Percentiles rank a stretch among this genome's conserved stretches.
phyloP scores from a whole-genome alignment of 2,888 invertebrate genomes.

The Clistopyga incitator region DNA sequence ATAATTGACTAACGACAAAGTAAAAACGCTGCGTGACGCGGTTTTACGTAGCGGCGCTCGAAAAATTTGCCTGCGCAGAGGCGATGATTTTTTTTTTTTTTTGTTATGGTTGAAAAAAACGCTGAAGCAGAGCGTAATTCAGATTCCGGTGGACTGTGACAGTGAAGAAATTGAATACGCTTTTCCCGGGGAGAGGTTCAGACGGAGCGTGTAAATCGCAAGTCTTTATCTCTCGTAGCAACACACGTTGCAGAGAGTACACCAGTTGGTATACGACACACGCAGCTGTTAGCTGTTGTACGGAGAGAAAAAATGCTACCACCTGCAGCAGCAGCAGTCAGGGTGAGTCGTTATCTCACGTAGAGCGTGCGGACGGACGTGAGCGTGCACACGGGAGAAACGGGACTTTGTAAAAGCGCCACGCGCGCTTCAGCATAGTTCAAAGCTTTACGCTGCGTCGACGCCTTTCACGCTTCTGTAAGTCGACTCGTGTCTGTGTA shows the following conservation, averaged over 20 bases:
- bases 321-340: slow-evolving; percentile 38
- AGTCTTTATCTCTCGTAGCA: slow-evolving; percentile 28
- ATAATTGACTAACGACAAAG: neutral
- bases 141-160: neutral
- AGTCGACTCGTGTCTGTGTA: slow-evolving; percentile 20
- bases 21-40: neutral
- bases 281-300: slow-evolving; percentile 33
- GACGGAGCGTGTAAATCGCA: slow-evolving; percentile 31
- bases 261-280: neutral
- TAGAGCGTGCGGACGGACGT: slow-evolving; percentile 46
- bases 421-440: slow-evolving; percentile 53
- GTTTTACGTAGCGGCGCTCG: neutral
- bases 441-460: slow-evolving; percentile 64
- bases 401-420: slow-evolving; percentile 59
- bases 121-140: neutral
- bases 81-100: neutral
- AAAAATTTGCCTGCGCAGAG: neutral
- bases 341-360: slow-evolving; percentile 61
- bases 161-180: slow-evolving; percentile 40
- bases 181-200: slow-evolving; percentile 8
- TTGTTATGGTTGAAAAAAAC: too few relatives aligned
- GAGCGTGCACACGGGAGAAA: slow-evolving; percentile 31
- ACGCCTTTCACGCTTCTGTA: slow-evolving; percentile 41
- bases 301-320: slow-evolving; percentile 1
- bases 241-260: neutral